phyloP scores from a whole-genome alignment of 2,113 vertebrate genomes.

The Leptobrachium leishanense region DNA sequence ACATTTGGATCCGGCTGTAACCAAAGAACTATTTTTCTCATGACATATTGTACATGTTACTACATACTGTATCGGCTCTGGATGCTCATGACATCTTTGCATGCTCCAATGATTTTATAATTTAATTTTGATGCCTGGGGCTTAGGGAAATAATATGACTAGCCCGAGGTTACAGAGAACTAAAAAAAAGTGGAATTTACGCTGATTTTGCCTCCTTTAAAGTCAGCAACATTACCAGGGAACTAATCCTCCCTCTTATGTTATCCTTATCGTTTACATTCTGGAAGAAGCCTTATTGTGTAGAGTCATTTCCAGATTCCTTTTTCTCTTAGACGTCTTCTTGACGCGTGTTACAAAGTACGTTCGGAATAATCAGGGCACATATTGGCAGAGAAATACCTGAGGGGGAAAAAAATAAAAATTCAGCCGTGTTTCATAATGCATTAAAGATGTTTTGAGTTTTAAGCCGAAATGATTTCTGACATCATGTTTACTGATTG shows the following conservation, averaged over 20 bases:
- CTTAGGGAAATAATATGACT: slow-evolving; percentile 18
- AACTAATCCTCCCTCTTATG: slow-evolving; percentile 18
- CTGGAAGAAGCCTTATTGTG: background rate
- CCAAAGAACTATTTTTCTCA: too few species aligned
- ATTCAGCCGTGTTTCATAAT: background rate
- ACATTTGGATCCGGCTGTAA: too few species aligned
- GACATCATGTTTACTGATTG: slow-evolving; percentile 9
- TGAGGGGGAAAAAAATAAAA: background rate
- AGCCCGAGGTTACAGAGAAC: slow-evolving; percentile 15
- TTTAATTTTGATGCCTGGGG: background rate
- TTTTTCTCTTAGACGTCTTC: background rate
- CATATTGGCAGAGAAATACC: background rate
- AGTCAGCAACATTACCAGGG: background rate
- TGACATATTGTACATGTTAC: background rate
- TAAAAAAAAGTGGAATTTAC: slow-evolving; percentile 5
- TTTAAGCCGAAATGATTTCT: slow-evolving; percentile 5
- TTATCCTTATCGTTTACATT: slow-evolving; percentile 3
- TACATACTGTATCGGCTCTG: background rate
- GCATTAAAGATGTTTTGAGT: slow-evolving; percentile 1
- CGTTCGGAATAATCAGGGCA: background rate
- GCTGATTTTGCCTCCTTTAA: slow-evolving; percentile 15
- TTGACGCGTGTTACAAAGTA: slow-evolving; percentile 11
- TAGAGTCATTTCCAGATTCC: slow-evolving; percentile 5
- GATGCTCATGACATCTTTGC: slow-evolving; percentile 4
- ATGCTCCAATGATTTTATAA: slow-evolving; percentile 4